A percentile compares a stretch with the other conserved stretches of the same genome.
phyloP scores from a whole-genome alignment of 2,888 invertebrate species.

The Andrena trimmerana region DNA sequence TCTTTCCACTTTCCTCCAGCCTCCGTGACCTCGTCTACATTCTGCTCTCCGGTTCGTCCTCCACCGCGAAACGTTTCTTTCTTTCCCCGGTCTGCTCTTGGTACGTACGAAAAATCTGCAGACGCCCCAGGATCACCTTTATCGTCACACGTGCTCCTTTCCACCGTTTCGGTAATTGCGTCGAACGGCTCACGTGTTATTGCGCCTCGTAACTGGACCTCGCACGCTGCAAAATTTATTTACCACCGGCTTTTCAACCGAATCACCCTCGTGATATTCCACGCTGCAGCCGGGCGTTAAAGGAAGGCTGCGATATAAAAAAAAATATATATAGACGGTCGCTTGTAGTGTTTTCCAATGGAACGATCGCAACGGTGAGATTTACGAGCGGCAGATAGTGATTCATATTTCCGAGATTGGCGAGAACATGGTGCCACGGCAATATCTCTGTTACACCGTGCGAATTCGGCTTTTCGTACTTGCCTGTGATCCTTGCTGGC shows the following conservation, averaged over 20 bases:
- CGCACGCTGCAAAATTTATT: too few species aligned
- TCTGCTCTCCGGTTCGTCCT: neutral
- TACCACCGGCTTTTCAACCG: too few species aligned
- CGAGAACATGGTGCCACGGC: slow-evolving; percentile 3
- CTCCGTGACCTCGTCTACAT: neutral
- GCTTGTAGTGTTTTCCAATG: neutral
- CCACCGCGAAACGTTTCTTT: neutral
- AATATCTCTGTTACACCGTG: slow-evolving; percentile 46
- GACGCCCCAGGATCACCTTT: too few species aligned
- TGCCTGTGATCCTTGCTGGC: slow-evolving; percentile 6
- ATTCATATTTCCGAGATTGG: slow-evolving; percentile 32
- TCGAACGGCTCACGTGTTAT: too few species aligned
- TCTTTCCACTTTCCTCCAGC: neutral
- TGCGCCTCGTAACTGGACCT: too few species aligned
- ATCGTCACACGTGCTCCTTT: too few species aligned
- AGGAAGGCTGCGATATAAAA: too few species aligned
- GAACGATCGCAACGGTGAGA: neutral
- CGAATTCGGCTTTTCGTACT: slow-evolving; percentile 54
- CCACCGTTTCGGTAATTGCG: too few species aligned
- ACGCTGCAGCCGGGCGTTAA: too few species aligned
- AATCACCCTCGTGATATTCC: too few species aligned
- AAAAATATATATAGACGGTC: too few species aligned
- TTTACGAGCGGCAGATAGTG: slow-evolving; percentile 1
- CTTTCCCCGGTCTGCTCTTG: too few species aligned
- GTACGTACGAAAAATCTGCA: neutral